A percentile compares a stretch with the other conserved stretches of the same genome.
Conservation (phyloP, 2,888 invertebrate species). For the Lottia scabra region DNA sequence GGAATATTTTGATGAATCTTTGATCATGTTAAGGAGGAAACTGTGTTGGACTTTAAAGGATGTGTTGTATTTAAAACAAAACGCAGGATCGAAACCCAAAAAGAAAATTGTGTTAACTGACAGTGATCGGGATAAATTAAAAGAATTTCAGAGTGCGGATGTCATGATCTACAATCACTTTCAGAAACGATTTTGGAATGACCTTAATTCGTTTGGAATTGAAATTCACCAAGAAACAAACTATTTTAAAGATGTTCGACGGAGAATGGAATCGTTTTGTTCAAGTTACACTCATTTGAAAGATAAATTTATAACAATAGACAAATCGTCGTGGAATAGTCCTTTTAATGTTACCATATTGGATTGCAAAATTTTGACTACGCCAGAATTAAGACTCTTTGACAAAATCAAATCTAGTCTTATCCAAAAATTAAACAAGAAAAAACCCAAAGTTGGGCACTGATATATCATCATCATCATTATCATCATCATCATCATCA, state of each 20-base stretch:
- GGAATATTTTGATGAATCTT: conserved; percentile 64
- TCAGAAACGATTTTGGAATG: conserved; percentile 38
- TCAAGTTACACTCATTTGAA: not conserved
- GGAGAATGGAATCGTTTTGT: conserved; percentile 31
- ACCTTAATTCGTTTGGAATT: conserved; percentile 29
- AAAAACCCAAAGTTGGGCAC: too few species aligned
- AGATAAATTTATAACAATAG: conserved; percentile 15
- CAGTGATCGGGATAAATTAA: conserved; percentile 29
- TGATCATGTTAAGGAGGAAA: conserved; percentile 55
- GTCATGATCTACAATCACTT: conserved; percentile 52
- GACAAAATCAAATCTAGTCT: conserved; percentile 12
- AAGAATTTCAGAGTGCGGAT: conserved; percentile 52
- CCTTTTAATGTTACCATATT: conserved; percentile 26
- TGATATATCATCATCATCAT: too few species aligned
- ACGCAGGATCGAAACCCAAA: conserved; percentile 27
- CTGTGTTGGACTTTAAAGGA: conserved; percentile 59
- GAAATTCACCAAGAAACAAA: conserved; percentile 33
- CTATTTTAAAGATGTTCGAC: conserved; percentile 31
- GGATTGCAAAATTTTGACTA: conserved; percentile 34
- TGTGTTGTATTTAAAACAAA: conserved; percentile 52
- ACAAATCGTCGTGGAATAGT: conserved; percentile 28
- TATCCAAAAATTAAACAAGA: too few species aligned
- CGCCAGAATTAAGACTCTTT: conserved; percentile 27
- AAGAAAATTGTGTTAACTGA: conserved; percentile 29
- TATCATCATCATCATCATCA: too few species aligned